Evolutionary conservation across 2,113 vertebrate genomes (phyloP), one percentile per base, ranked within the genome.

Genomic region (Dolichotis patagonum): DNA sequence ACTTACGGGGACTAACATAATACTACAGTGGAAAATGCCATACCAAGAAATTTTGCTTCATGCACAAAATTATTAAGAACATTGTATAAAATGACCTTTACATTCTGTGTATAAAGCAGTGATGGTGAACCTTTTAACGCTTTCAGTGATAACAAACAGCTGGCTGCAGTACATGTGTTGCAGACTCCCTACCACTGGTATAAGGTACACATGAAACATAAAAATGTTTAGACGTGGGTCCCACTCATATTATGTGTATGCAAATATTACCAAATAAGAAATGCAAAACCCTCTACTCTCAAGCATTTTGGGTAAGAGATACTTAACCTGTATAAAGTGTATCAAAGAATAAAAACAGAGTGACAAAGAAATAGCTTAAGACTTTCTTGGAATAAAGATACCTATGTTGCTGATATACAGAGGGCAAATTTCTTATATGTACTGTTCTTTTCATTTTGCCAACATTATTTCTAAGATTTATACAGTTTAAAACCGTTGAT

Each of bases 341-440:
- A 85, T 7, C 30, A 83, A 92, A 95, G 22, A 97, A 90, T 89
- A 88, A 92, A 95, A 96, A 73, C 12, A 78, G 77, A 84, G 87
- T 95, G 58, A 81, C n/a, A 85, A 91, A 94, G 38, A 78, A 73
- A 89, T 35, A 93, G 86, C 52, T 73, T 62, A 92, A 85, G 26
- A 89, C 6, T 83, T 86, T 62, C 43, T 91, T 38, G 56, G 63
- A 96, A 85, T 81, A 85, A 87, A 93, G 32, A 91, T 71, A 52
- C 6, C 17, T 63, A 83, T 3, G n/a, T 8, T 87, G 63, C 86
- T 93, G 26, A 93, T 10, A 89, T 1, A 56, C 4, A 58, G 0
- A 4, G 38, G 54, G 19, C 41, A 92, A 75, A 77, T 65, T 88
- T 90, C 38, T 89, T 88, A 75, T 88, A 93, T 3, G 85, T 46